A percentile compares a stretch with the other conserved stretches of the same genome.
Evolutionary conservation across 2,797 vertebrate species (phyloP).

Genomic region (Spinibarbus caldwelli): DNA sequence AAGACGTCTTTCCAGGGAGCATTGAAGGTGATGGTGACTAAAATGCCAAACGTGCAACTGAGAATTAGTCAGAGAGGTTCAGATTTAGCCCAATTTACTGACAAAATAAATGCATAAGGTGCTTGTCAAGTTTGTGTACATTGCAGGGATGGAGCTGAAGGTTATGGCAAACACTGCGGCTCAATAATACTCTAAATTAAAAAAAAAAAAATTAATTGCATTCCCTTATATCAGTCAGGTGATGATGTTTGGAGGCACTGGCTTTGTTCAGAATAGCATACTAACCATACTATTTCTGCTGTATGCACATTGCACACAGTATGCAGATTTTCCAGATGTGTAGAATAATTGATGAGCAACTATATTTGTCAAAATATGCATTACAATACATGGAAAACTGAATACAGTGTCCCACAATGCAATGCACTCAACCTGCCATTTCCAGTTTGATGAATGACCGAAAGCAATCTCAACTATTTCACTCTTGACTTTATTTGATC

Average conservation of each 20-base stretch:
- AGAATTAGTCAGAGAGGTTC: not conserved
- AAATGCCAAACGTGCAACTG: not conserved
- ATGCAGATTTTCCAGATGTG: not conserved
- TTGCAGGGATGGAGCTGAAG: slow-evolving; percentile 21
- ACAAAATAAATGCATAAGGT: slow-evolving; percentile 7
- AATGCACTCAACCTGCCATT: not conserved
- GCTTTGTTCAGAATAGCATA: slow-evolving; percentile 7
- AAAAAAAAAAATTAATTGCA: not conserved
- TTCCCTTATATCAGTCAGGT: slow-evolving; percentile 21
- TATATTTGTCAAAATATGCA: not conserved
- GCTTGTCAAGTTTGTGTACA: slow-evolving; percentile 4
- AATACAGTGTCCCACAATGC: not conserved
- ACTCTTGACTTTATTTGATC: not conserved
- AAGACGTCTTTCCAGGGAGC: not conserved
- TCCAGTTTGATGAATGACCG: no score
- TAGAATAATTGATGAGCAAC: not conserved
- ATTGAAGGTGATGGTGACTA: not conserved
- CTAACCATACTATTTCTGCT: not conserved
- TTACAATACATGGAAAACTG: not conserved
- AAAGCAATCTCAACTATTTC: no score
- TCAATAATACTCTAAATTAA: not conserved
- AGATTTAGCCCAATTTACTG: not conserved
- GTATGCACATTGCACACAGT: not conserved
- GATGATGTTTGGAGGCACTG: not conserved
- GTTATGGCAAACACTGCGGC: slow-evolving; percentile 24